Evolutionary conservation across 2,113 vertebrate genomes (phyloP).

Genomic region (Elachura formosa): DNA sequence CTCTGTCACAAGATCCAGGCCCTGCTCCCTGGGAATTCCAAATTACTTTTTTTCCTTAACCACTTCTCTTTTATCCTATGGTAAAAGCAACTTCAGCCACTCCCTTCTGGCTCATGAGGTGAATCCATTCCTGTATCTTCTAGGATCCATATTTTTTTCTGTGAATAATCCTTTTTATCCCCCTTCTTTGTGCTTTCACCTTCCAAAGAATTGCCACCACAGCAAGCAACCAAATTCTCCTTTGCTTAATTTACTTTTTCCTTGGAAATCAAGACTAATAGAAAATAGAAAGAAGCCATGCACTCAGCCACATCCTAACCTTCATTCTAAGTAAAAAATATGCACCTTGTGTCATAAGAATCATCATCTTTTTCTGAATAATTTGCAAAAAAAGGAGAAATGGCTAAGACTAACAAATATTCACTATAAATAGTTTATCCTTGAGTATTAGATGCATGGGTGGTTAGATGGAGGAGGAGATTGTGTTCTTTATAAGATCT

Average conservation of each 20-base stretch:
- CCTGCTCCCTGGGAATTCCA: background rate
- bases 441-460: background rate
- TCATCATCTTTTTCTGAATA: background rate
- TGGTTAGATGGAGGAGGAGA: background rate
- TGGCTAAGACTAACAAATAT: background rate
- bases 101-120: background rate
- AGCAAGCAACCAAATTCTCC: background rate
- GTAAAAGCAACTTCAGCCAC: background rate
- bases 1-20: background rate
- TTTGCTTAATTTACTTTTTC: background rate
- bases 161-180: background rate
- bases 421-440: background rate
- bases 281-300: background rate
- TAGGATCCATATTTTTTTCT: background rate
- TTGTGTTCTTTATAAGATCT: background rate
- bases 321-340: background rate
- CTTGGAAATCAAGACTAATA: background rate
- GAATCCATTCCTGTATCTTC: background rate
- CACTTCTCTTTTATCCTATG: background rate
- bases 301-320: background rate
- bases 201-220: background rate
- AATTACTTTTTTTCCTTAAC: background rate
- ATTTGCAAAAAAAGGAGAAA: background rate
- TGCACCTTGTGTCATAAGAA: background rate
- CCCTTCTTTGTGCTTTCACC: background rate